phyloP scores from a whole-genome alignment of 2,797 vertebrate genomes.

The Crocidura indochinensis region DNA sequence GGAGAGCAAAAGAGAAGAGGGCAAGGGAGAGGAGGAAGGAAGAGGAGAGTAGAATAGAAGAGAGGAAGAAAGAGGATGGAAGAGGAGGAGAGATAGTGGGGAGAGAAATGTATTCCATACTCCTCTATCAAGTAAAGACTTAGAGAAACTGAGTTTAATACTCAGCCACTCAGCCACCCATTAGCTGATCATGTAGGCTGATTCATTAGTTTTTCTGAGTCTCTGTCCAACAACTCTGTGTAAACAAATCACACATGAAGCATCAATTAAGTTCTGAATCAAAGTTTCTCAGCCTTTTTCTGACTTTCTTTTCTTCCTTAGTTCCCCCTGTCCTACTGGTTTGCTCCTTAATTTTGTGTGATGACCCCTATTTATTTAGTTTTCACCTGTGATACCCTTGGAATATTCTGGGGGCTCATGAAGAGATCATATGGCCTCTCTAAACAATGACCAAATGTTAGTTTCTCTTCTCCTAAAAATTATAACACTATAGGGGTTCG shows the following conservation, averaged over 20 bases:
- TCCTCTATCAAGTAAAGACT: constrained; percentile 36
- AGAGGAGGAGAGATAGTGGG: background rate
- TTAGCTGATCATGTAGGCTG: constrained; percentile 17
- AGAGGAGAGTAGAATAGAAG: background rate
- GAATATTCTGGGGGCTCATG: too few species aligned
- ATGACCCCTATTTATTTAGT: too few species aligned
- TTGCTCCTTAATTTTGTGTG: too few species aligned
- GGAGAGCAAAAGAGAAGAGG: background rate
- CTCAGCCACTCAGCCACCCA: background rate
- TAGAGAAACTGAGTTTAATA: constrained; percentile 28
- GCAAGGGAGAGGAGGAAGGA: too few species aligned
- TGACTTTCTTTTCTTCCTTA: too few species aligned
- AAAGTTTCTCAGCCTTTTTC: too few species aligned
- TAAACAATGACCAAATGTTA: background rate
- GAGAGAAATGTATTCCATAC: background rate
- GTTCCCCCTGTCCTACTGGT: too few species aligned
- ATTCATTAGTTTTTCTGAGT: background rate
- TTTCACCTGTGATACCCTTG: too few species aligned
- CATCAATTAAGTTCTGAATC: too few species aligned
- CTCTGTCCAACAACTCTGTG: too few species aligned
- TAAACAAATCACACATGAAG: too few species aligned
- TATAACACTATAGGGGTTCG: background rate
- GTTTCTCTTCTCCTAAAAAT: background rate
- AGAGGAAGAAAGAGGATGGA: background rate
- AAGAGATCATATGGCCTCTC: too few species aligned